phyloP scores from a whole-genome alignment of 1,140 invertebrate species.

The Cyphomyrmex costatus region DNA sequence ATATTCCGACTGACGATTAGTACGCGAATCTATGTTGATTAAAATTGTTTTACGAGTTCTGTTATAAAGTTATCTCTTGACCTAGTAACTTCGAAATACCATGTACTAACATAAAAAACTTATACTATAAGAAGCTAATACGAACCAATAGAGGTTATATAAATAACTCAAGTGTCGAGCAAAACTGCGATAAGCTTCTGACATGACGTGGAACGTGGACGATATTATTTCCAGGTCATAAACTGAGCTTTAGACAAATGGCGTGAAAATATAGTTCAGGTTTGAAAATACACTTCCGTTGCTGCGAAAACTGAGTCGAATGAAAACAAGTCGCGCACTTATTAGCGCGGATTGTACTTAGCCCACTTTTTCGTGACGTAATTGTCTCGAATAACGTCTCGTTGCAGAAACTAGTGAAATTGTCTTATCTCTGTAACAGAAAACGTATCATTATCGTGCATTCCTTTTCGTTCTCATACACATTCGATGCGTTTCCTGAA shows the following conservation, averaged over 20 bases:
- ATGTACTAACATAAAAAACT: background rate
- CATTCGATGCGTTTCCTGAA: background rate
- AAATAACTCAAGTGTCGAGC: constrained; percentile 2
- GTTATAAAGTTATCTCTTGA: background rate
- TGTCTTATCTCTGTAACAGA: background rate
- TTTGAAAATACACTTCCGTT: background rate
- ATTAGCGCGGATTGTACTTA: constrained; percentile 27
- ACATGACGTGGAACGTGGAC: background rate
- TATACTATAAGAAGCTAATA: background rate
- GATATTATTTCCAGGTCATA: constrained; percentile 10
- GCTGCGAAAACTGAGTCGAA: background rate
- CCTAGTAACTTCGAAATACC: background rate
- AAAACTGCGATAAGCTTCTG: background rate
- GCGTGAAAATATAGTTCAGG: constrained; percentile 34
- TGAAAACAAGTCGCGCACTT: constrained; percentile 1
- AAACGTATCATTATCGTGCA: background rate
- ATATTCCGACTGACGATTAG: background rate
- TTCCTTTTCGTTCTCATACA: background rate
- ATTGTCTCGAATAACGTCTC: background rate
- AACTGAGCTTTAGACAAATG: constrained; percentile 34
- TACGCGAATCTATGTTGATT: background rate
- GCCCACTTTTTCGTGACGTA: background rate
- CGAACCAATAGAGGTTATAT: constrained; percentile 9
- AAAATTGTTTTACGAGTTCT: background rate
- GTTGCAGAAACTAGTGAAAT: background rate